phyloP scores from a whole-genome alignment of 2,888 invertebrate species.

The Chloroclysta siterata region DNA sequence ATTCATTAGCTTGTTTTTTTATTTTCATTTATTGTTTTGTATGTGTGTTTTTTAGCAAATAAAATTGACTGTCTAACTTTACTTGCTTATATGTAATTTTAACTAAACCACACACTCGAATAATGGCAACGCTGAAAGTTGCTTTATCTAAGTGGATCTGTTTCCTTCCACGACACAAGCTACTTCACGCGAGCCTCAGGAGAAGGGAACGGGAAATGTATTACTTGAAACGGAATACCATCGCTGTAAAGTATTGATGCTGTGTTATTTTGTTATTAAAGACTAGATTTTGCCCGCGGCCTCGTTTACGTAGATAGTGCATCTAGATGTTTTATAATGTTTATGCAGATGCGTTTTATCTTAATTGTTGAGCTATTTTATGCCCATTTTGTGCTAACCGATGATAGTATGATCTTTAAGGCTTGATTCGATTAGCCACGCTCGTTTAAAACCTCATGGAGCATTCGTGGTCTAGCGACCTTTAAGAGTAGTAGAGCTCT shows the following conservation, averaged over 20 bases:
- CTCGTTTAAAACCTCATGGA: not conserved
- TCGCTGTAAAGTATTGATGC: conserved; percentile 30
- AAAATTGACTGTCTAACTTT: too few species aligned
- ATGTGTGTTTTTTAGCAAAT: too few species aligned
- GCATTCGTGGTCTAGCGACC: too few species aligned
- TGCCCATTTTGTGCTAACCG: not conserved
- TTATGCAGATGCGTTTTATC: conserved; percentile 25
- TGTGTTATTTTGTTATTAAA: conserved; percentile 43
- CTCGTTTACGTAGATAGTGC: conserved; percentile 25
- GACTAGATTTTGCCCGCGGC: conserved; percentile 34
- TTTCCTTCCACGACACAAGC: not conserved
- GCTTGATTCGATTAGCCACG: not conserved
- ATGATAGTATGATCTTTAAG: not conserved
- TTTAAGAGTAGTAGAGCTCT: too few species aligned
- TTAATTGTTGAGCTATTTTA: conserved; percentile 6
- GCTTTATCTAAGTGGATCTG: not conserved
- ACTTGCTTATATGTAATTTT: too few species aligned
- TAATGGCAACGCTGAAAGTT: too few species aligned
- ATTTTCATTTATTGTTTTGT: too few species aligned
- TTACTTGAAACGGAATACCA: not conserved
- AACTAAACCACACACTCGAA: too few species aligned
- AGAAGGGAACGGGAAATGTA: not conserved
- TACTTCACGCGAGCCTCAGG: not conserved
- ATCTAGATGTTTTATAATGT: conserved; percentile 12
- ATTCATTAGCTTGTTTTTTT: too few species aligned